A percentile compares a stretch with the other conserved stretches of the same genome.
These are phyloP conservation scores for Tipula helvola DNA, from an alignment of 2,888 invertebrate species.

Conservation along the genomic window DNA sequence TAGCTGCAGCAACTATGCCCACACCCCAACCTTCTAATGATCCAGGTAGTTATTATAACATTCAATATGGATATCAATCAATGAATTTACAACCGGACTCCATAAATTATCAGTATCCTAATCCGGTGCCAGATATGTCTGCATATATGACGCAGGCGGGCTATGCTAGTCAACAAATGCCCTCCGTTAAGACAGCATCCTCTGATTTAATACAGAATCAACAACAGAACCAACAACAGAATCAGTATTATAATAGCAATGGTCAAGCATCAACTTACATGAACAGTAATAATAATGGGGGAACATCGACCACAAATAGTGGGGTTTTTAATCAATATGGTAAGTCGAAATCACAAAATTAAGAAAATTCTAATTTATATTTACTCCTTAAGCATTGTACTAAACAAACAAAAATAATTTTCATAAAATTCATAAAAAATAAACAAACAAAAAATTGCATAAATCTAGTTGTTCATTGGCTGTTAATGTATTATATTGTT, in stretches of 20 bases:
- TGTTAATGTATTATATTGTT: not conserved
- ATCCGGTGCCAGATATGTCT: not conserved
- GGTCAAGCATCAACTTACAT: slow-evolving; percentile 25
- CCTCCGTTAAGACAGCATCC: not conserved
- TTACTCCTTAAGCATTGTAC: not conserved
- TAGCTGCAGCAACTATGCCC: not conserved
- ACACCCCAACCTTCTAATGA: not conserved
- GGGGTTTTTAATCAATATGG: slow-evolving; percentile 13
- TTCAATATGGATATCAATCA: not conserved
- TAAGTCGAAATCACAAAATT: not conserved
- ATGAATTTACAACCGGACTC: not conserved
- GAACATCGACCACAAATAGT: slow-evolving; percentile 31
- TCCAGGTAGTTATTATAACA: slow-evolving; percentile 13
- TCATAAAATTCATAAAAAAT: not conserved
- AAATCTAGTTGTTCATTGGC: not conserved
- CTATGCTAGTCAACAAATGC: not conserved
- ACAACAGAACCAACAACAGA: not conserved
- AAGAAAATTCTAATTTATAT: not conserved
- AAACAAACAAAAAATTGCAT: not conserved
- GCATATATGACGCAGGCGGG: not conserved
- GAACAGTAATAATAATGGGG: slow-evolving; percentile 28
- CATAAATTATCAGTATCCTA: not conserved
- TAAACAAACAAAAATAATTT: not conserved
- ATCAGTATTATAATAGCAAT: not conserved
- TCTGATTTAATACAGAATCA: not conserved